Evolutionary conservation across 2,888 invertebrate genomes (phyloP), one percentile per base, ranked within the genome.

Genomic region (Lomographa bimaculata): DNA sequence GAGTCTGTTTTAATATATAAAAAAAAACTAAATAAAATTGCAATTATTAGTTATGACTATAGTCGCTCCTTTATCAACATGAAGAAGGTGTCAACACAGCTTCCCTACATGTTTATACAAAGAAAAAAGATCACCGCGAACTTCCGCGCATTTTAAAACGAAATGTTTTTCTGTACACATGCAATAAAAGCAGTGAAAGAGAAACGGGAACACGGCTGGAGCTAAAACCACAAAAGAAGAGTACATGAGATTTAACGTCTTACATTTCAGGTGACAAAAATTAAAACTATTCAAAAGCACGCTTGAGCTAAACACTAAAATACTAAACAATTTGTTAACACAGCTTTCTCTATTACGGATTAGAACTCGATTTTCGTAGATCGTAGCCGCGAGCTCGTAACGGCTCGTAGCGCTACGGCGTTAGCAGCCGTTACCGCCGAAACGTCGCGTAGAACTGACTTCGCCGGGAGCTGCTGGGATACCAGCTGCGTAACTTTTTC

Each of bases 401-500:
- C 32, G 21, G 1, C 10, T 19, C 27, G 42, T 23, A 65, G 59
- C 61, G 62, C 64, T 69, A 70, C 71, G 68, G 45, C 70, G 79
- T 69, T 69, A 70, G 69, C 73, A 74, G 50, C 69, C 63, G 65
- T 45, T 64, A 52, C 59, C 64, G 57, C 50, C 46, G 57, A 59
- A 45, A 39, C 46, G 50, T 53, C 51, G 52, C 57, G 60, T 57
- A 60, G 54, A 50, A 75, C 80, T 79, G 76, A 46, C 60, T 62
- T 49, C 51, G 55, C 46, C 46, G 42, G 43, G 43, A 45, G 46
- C 14, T 14, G 14, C 50, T 25, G 74, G 60, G 75, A 66, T 79
- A 46, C 75, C 78, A 71, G 69, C 59, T 54, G 57, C 45, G 60
- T 62, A 2, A 14, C 14, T 14, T 14, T 14, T 14, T 14, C 14